Conservation (phyloP, 1,140 invertebrate species). For the Laupala kohalensis region DNA sequence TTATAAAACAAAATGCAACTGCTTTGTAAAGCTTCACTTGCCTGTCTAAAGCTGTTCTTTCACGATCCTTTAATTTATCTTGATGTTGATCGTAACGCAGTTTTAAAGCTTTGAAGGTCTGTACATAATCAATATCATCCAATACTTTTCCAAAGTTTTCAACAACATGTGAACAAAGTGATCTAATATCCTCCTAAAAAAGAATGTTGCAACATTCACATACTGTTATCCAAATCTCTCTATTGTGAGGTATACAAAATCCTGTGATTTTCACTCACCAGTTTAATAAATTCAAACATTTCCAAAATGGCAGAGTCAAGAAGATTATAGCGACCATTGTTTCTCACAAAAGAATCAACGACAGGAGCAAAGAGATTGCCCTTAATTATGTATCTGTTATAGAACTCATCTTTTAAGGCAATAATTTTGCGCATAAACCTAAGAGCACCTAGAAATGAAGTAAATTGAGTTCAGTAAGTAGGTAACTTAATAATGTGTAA, state of each 20-base stretch:
- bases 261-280: conserved; percentile 34
- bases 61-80: conserved; percentile 74
- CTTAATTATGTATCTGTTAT: conserved; percentile 93
- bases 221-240: not conserved
- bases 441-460: conserved; percentile 52
- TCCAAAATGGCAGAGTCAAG: conserved; percentile 97
- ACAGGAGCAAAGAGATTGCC: conserved; percentile 91
- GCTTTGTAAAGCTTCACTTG: conserved; percentile 26
- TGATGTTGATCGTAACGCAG: conserved; percentile 88
- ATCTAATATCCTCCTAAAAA: conserved; percentile 82
- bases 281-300: conserved; percentile 97
- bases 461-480: too few species aligned
- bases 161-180: conserved; percentile 85
- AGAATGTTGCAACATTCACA: not conserved
- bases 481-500: too few species aligned
- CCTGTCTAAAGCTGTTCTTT: conserved; percentile 59
- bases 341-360: conserved; percentile 89
- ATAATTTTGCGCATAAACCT: conserved; percentile 95
- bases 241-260: not conserved
- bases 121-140: conserved; percentile 90
- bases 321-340: conserved; percentile 95
- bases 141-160: conserved; percentile 90
- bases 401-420: conserved; percentile 95
- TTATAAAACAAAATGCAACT: not conserved
- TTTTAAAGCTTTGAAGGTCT: conserved; percentile 89